These are phyloP conservation scores for Brachionus sp. DNA, from an alignment of 1,140 invertebrate genomes.

Conservation along the genomic window DNA sequence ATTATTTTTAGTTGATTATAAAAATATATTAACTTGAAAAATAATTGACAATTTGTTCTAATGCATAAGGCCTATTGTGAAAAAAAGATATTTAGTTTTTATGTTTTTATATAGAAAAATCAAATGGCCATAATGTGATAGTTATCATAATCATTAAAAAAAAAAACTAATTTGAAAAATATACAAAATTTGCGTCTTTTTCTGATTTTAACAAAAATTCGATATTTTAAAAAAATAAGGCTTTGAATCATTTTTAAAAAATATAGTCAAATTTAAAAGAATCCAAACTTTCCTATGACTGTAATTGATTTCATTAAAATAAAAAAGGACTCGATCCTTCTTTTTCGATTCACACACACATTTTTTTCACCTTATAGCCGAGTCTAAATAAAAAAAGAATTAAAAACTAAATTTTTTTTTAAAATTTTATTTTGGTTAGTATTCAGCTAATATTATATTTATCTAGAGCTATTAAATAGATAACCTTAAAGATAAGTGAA, in stretches of 20 bases:
- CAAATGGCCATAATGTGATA: not conserved
- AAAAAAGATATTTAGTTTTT: not conserved
- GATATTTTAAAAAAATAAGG: not conserved
- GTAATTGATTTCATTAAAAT: not conserved
- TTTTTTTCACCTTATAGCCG: not conserved
- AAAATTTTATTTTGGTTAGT: not conserved
- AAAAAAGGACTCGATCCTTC: conserved; percentile 16
- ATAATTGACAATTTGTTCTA: not conserved
- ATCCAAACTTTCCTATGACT: conserved; percentile 17
- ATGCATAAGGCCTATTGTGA: not conserved
- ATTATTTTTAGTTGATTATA: not conserved
- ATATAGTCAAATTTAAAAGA: not conserved
- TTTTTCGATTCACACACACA: not conserved
- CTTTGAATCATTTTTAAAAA: not conserved
- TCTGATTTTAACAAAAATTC: conserved; percentile 5
- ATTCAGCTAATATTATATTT: not conserved
- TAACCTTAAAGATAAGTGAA: conserved; percentile 23
- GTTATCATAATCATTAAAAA: not conserved
- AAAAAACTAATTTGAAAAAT: not conserved
- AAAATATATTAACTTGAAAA: conserved; percentile 12
- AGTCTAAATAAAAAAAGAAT: not conserved
- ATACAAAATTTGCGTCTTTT: not conserved
- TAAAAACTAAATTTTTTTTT: not conserved
- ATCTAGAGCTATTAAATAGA: not conserved
- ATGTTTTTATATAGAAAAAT: not conserved